Evolutionary conservation across 1,140 invertebrate genomes (phyloP).

Genomic region (Lethrus apterus): DNA sequence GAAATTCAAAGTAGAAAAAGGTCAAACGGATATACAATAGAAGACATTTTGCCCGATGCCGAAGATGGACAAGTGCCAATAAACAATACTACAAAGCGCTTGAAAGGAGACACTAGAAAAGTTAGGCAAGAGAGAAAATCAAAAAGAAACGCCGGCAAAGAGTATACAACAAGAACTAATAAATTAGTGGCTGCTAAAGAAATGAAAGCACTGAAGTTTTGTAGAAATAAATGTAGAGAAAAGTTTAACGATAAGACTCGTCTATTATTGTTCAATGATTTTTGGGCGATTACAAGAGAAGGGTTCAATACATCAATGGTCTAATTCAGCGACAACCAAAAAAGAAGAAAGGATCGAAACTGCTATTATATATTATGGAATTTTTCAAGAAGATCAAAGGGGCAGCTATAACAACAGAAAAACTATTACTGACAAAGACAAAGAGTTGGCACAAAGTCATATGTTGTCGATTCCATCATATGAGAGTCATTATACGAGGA

Average conservation of each 20-base stretch:
- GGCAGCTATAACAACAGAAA: slow-evolving; percentile 2
- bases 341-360: too few relatives aligned
- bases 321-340: too few relatives aligned
- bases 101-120: slow-evolving; percentile 10
- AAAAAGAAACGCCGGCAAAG: slow-evolving; percentile 8
- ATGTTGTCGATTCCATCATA: slow-evolving; percentile 6
- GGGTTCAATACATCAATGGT: background rate
- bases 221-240: slow-evolving; percentile 13
- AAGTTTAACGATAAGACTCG: slow-evolving; percentile 1
- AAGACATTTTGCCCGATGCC: slow-evolving; percentile 1
- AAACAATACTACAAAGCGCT: background rate
- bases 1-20: background rate
- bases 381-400: slow-evolving; percentile 1
- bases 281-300: slow-evolving; percentile 3
- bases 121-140: slow-evolving; percentile 10
- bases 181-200: slow-evolving; percentile 5
- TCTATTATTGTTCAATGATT: slow-evolving; percentile 3
- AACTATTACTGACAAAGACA: slow-evolving; percentile 6
- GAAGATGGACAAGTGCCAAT: background rate
- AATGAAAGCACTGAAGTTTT: slow-evolving; percentile 7
- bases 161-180: slow-evolving; percentile 1
- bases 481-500: slow-evolving; percentile 14
- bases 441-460: slow-evolving; percentile 5
- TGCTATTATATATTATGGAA: too few relatives aligned
- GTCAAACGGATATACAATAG: background rate